phyloP scores from a whole-genome alignment of 2,888 invertebrate species.

The Invenusta paracnida region DNA sequence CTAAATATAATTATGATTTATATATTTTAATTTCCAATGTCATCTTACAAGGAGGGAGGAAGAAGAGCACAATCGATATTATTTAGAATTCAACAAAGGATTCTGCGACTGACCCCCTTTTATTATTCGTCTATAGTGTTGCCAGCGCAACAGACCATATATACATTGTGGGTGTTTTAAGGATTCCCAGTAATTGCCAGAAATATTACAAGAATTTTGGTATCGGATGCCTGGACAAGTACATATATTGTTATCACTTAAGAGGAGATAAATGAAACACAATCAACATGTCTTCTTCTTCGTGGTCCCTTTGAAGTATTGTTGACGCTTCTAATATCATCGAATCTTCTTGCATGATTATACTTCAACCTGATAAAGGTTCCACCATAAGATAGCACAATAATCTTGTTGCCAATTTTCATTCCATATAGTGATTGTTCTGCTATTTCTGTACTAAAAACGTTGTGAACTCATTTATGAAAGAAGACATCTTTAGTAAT shows the following conservation, averaged over 20 bases:
- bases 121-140: slow-evolving; percentile 18
- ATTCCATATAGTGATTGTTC: slow-evolving; percentile 29
- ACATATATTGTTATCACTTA: slow-evolving; percentile 29
- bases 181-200: slow-evolving; percentile 12
- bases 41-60: background rate
- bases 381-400: slow-evolving; percentile 7
- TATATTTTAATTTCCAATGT: slow-evolving; percentile 17
- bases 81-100: slow-evolving; percentile 4
- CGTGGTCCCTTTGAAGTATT: slow-evolving; percentile 4
- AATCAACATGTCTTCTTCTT: slow-evolving; percentile 4
- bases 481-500: background rate
- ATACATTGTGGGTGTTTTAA: background rate
- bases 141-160: background rate
- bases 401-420: background rate
- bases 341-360: slow-evolving; percentile 9
- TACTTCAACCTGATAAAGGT: slow-evolving; percentile 6
- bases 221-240: background rate
- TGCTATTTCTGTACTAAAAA: slow-evolving; percentile 3
- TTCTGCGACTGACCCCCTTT: slow-evolving; percentile 10
- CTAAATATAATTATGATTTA: background rate
- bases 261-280: background rate
- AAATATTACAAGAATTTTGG: slow-evolving; percentile 4
- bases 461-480: background rate
- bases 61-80: slow-evolving; percentile 8
- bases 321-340: slow-evolving; percentile 11